Percentiles rank a stretch among this genome's conserved stretches.
Conservation (phyloP, 37 sponge, comb jelly and placozoan species). For the Chondrilla cf. caribensis region DNA sequence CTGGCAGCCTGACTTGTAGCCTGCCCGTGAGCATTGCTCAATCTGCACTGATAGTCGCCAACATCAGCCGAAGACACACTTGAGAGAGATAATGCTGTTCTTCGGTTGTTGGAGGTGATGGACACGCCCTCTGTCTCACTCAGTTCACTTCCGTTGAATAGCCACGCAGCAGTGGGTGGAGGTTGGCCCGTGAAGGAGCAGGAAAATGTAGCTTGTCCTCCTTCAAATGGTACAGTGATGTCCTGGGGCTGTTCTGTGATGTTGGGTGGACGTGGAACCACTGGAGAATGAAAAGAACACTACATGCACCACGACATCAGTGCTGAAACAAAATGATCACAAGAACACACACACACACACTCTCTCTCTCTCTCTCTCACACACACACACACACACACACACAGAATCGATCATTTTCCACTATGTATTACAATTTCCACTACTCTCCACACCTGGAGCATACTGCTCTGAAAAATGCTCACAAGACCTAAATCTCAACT, state of each 20-base stretch:
- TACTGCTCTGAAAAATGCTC: no score
- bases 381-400: no score
- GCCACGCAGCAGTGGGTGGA: slow-evolving; percentile 50
- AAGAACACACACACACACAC: no score
- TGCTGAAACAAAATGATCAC: no score
- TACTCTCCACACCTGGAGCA: no score
- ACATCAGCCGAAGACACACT: slow-evolving; percentile 5
- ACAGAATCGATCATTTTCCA: no score
- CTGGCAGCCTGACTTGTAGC: slow-evolving; percentile 29
- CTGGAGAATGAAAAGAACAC: neutral
- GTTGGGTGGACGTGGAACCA: slow-evolving; percentile 26
- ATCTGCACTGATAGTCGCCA: slow-evolving; percentile 49
- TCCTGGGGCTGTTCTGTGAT: slow-evolving; percentile 34
- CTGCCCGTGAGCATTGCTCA: slow-evolving; percentile 40
- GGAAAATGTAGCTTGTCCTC: slow-evolving; percentile 26
- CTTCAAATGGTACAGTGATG: slow-evolving; percentile 13
- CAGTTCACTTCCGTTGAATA: neutral
- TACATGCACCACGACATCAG: no score
- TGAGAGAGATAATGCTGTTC: slow-evolving; percentile 21
- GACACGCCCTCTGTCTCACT: neutral
- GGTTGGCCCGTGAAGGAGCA: slow-evolving; percentile 59
- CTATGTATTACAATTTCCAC: no score
- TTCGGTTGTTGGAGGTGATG: slow-evolving; percentile 6
- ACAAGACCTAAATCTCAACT: no score
- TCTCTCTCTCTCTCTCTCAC: no score